Evolutionary conservation across 2,797 vertebrate species (phyloP), one percentile per base, ranked within the genome.

Genomic region (Spheniscus humboldti): DNA sequence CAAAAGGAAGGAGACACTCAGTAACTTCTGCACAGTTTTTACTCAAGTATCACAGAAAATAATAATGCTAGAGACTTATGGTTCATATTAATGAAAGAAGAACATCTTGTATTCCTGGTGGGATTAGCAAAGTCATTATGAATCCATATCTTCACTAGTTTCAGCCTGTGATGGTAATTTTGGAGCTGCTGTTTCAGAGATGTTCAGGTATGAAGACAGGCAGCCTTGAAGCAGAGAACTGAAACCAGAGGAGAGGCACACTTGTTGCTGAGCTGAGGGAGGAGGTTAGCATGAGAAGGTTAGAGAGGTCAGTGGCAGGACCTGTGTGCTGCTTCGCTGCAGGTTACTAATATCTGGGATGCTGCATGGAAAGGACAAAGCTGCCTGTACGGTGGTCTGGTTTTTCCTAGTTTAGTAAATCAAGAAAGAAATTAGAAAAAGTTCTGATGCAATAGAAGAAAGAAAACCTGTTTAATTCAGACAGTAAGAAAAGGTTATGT

Each of bases 221-320:
- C 10, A 56, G 27, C 17, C 41, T 80, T 45, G 35, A 20, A 81
- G 35, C 13, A 31, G 22, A 31, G 41, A 88, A 48, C 30, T 60
- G 74, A 62, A 60, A 56, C 17, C 10, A 33, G 39, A 47, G 3
- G 5, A 60, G 24, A 43, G 28, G 4, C 0, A 0, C 37, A 27
- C 7, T 35, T 3, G 0, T 30, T 75, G 39, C 18, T 55, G 37
- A 47, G 60, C 33, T 0, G 1, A 74, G 5, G 6, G 18, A 43
- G 16, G 48, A 69, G 48, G 23, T 48, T 39, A 33, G 31, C 43
- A 47, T 2, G 5, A 75, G 27, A 69, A 74, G 14, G 3, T 28
- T 55, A 18, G n/a, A 35, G 5, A 23, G 24, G 37, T 33, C 47
- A 57, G 11, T 7, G 14, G 15, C 57, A 72, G 33, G 39, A 50